Evolutionary conservation across 2,888 invertebrate genomes (phyloP).

Genomic region (Epirrhoe alternata): DNA sequence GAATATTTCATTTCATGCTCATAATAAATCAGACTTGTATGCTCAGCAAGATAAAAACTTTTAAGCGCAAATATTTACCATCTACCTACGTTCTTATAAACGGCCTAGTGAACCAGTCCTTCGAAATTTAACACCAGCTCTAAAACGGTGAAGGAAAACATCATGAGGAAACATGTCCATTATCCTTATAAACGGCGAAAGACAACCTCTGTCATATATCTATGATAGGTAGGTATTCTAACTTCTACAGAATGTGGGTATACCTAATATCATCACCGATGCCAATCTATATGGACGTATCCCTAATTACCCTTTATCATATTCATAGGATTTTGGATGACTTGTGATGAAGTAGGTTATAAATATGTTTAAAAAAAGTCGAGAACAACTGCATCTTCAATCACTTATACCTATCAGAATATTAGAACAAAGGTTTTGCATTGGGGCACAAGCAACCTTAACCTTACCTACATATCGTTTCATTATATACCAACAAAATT

Average conservation of each 20-base stretch:
- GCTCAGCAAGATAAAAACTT: slow-evolving; percentile 23
- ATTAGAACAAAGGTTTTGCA: background rate
- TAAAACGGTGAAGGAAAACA: too few species aligned
- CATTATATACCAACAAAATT: background rate
- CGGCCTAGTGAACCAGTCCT: too few species aligned
- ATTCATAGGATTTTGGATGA: too few species aligned
- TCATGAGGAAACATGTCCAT: too few species aligned
- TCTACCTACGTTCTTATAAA: slow-evolving; percentile 4
- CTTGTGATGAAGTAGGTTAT: too few species aligned
- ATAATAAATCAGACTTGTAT: slow-evolving; percentile 46
- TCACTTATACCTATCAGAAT: background rate
- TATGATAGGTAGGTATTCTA: too few species aligned
- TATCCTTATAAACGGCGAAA: too few species aligned
- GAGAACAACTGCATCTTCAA: background rate
- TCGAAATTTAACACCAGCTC: too few species aligned
- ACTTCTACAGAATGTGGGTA: too few species aligned
- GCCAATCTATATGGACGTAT: too few species aligned
- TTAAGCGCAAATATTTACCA: slow-evolving; percentile 19
- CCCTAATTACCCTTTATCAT: slow-evolving; percentile 16
- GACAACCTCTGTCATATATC: too few species aligned
- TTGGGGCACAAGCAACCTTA: background rate
- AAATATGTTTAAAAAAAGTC: slow-evolving; percentile 3
- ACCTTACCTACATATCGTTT: background rate
- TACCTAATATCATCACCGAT: too few species aligned
- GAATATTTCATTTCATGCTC: slow-evolving; percentile 67